Conservation (phyloP, 2,888 invertebrate species). For the Ophraella communa region DNA sequence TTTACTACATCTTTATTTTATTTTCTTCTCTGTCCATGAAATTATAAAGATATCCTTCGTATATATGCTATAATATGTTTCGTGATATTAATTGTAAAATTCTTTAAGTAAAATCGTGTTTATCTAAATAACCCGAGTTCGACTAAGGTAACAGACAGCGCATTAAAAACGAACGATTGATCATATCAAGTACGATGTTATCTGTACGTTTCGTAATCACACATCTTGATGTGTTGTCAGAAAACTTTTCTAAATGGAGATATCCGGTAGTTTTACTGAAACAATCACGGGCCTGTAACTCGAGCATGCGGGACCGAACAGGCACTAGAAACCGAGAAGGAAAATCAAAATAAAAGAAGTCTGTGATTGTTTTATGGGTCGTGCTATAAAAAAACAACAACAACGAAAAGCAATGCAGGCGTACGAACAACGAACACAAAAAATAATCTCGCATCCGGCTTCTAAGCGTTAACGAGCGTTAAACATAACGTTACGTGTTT, state of each 20-base stretch:
- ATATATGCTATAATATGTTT: too few relatives aligned
- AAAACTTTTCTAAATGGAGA: constrained; percentile 41
- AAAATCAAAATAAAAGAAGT: constrained; percentile 32
- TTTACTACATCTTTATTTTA: too few relatives aligned
- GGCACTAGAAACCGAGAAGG: constrained; percentile 24
- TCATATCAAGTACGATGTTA: constrained; percentile 17
- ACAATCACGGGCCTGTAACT: constrained; percentile 36
- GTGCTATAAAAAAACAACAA: constrained; percentile 40
- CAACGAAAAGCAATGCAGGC: constrained; percentile 37
- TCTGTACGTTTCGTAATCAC: constrained; percentile 17
- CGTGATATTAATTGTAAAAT: not conserved
- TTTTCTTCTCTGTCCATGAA: too few relatives aligned
- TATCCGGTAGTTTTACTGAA: constrained; percentile 37
- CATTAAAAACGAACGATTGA: constrained; percentile 17
- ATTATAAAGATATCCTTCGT: too few relatives aligned
- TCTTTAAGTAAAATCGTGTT: not conserved
- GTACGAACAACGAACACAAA: constrained; percentile 29
- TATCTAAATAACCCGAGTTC: not conserved
- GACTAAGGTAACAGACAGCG: not conserved
- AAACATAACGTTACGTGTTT: constrained; percentile 40
- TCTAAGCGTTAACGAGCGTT: constrained; percentile 37
- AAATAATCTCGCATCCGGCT: constrained; percentile 43
- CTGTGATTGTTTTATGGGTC: constrained; percentile 38
- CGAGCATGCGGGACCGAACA: constrained; percentile 30
- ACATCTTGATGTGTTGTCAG: constrained; percentile 22